Base-by-base conservation (phyloP, 2,888 invertebrate genomes). In the Leptinotarsa rubiginosa region DNA sequence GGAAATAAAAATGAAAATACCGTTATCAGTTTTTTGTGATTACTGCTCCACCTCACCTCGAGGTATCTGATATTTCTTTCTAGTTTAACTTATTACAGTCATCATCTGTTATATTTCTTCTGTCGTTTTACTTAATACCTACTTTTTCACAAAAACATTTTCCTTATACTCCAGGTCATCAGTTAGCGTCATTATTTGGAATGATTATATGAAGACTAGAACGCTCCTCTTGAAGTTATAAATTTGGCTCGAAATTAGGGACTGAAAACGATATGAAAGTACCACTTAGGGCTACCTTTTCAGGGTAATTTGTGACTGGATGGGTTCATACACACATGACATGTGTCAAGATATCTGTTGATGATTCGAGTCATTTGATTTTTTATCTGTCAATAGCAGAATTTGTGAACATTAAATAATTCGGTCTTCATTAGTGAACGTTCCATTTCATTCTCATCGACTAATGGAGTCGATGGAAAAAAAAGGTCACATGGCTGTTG, bases 251-350 rank as follows among this genome's bases (percentile, higher is more conserved):
- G 15, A 15, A 41, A 62, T 62, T 25, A 56, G 62, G 62, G 62
- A 31, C 31, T 62, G 62, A 62, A 62, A 62, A n/a, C 62, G 62
- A 62, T 41, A 62, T 62, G 62, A 62, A 62, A 62, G 62, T 62
- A 62, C 62, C 62, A 62, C 62, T 62, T 62, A 31, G 62, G 20
- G 13, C 20, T 62, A 31, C 62, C 62, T 62, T 62, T 62, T 62
- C 41, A 62, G 62, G 62, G 62, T 62, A 62, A 62, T 62, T 62
- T 62, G 62, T 62, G 10, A 62, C 5, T 62, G n/a, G 16, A 62
- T 62, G 41, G 41, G 16, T 56, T 20, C 56, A 56, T 18, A 41
- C n/a, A 62, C 62, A 13, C 18, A 62, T 41, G 41, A 31, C 62
- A 62, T 62, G 62, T 62, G 62, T 62, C 62, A 31, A 62, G 18